Conservation (phyloP, 1,140 invertebrate genomes). For the Triops cancriformis region DNA sequence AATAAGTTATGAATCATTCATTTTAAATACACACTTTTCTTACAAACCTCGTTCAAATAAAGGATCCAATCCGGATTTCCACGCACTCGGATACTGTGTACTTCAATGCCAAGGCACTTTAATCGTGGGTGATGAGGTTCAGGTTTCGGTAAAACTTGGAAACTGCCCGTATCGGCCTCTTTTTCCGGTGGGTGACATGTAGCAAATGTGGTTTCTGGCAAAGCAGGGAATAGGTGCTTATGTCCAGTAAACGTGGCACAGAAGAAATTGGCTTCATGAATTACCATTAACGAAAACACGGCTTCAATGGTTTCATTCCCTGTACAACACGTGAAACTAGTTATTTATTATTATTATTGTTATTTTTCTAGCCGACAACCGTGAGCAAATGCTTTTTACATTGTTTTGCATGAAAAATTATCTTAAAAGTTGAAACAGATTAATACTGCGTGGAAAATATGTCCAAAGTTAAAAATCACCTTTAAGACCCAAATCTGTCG, state of each 20-base stretch:
- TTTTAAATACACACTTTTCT: not conserved
- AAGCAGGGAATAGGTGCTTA: not conserved
- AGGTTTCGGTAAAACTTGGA: not conserved
- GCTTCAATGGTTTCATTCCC: not conserved
- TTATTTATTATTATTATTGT: not conserved
- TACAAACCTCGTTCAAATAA: not conserved
- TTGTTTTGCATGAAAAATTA: no score
- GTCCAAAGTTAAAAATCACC: not conserved
- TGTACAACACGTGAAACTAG: not conserved
- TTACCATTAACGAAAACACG: not conserved
- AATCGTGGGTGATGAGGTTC: not conserved
- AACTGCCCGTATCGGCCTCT: not conserved
- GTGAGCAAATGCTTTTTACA: no score
- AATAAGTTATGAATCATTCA: not conserved
- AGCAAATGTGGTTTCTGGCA: not conserved
- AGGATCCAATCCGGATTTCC: constrained; percentile 20
- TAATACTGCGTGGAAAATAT: not conserved
- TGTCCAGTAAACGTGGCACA: not conserved
- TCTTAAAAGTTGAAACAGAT: constrained; percentile 1
- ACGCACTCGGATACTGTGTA: not conserved
- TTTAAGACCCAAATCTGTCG: not conserved
- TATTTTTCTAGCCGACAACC: no score
- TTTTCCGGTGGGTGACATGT: not conserved
- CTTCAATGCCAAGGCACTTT: not conserved
- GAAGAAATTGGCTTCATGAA: constrained; percentile 10